These are phyloP conservation scores for Petrolisthes manimaculis DNA, from an alignment of 2,888 invertebrate species.

Conservation along the genomic window DNA sequence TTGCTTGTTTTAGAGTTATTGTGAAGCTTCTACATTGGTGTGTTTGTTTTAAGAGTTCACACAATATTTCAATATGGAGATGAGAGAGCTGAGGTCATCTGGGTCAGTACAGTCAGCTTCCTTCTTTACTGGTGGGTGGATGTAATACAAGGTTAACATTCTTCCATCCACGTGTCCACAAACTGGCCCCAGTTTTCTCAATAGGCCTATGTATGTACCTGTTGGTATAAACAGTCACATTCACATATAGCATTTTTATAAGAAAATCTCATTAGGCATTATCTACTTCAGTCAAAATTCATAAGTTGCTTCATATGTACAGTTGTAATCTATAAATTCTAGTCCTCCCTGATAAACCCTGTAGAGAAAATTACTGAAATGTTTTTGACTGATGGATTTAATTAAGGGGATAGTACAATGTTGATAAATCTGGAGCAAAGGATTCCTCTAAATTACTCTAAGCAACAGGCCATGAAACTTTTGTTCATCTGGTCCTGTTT, in stretches of 20 bases:
- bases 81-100: neutral
- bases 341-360: too few species aligned
- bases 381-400: too few species aligned
- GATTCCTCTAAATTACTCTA: too few species aligned
- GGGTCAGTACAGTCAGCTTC: neutral
- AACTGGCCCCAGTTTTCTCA: neutral
- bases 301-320: too few species aligned
- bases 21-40: too few species aligned
- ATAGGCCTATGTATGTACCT: neutral
- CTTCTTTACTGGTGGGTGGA: neutral
- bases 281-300: neutral
- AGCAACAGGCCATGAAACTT: too few species aligned
- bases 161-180: neutral
- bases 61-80: neutral
- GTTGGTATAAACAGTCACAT: neutral
- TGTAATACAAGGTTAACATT: neutral
- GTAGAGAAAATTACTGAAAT: too few species aligned
- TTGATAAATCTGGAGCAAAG: too few species aligned
- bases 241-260: neutral
- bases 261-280: neutral
- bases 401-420: too few species aligned
- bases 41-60: neutral
- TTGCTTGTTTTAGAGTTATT: too few species aligned
- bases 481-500: too few species aligned
- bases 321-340: too few species aligned